These are phyloP conservation scores for Sorex maritimensis DNA, from an alignment of 2,797 vertebrate genomes.

Conservation along the genomic window DNA sequence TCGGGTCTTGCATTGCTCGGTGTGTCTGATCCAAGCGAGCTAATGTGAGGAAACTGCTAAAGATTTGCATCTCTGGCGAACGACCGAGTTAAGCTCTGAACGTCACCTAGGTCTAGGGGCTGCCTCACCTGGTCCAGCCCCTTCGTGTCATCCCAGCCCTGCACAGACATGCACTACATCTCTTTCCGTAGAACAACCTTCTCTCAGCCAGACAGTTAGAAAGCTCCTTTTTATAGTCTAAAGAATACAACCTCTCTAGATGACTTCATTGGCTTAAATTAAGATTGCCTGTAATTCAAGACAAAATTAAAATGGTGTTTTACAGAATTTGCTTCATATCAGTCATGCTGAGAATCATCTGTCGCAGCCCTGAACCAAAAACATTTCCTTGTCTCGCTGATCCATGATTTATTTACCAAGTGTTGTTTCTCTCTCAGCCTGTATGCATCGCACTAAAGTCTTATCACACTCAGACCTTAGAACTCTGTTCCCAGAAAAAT, in stretches of 20 bases:
- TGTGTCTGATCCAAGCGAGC: conserved; percentile 71
- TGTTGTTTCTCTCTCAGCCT: conserved; percentile 65
- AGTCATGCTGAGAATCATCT: conserved; percentile 68
- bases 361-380: conserved; percentile 66
- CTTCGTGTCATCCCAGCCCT: conserved; percentile 53
- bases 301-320: conserved; percentile 81
- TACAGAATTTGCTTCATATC: conserved; percentile 77
- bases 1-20: conserved; percentile 75
- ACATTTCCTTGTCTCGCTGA: conserved; percentile 70
- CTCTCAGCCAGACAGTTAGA: conserved; percentile 76
- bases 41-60: conserved; percentile 78
- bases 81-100: conserved; percentile 57
- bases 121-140: fast-evolving
- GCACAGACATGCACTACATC: conserved; percentile 30
- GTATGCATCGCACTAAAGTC: conserved; percentile 64
- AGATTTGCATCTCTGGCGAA: conserved; percentile 34
- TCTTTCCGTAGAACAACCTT: conserved; percentile 70
- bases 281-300: conserved; percentile 85
- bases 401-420: conserved; percentile 79
- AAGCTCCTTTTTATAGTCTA: conserved; percentile 79
- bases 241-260: conserved; percentile 81
- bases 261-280: conserved; percentile 75
- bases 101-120: background rate
- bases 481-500: conserved; percentile 70
- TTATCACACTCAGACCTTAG: conserved; percentile 63